Base-by-base conservation (phyloP, 1,140 invertebrate species). In the Alviniconcha marisindica region DNA sequence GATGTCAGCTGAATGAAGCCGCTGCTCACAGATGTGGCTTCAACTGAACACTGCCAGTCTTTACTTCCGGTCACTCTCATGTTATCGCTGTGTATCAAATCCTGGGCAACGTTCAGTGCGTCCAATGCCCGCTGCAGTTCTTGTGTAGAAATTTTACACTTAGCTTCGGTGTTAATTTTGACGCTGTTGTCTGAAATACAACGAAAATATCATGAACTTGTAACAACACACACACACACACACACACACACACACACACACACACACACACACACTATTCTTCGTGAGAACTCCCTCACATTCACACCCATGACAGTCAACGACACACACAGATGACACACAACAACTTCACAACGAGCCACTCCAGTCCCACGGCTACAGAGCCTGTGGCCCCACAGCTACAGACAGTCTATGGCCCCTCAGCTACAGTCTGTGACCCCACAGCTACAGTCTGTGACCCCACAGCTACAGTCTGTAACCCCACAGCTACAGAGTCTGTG, bases 21-120 rank as follows among this genome's bases (percentile, higher is more conserved):
- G 12, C 10, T 12, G 7, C 10, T 31, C 63, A 10, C 28, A 7
- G 28, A 10, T 2, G 28, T 12, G 24, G 31, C 5, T 31, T 66
- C 63, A n/a, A 66, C 63, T 66, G 63, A 66, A 33, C 63, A 33
- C 63, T 28, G n/a, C 63, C 63, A 66, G 63, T 28, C 24, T 28
- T 33, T 15, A 12, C 12, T 33, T 5, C 5, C 7, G 3, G 63
- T 33, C 15, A 66, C 31, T 14, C 7, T 33, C 31, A 18, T 28
- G 63, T 66, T 66, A 12, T 33, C 28, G 28, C 63, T 66, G 63
- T 66, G 28, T 0, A 66, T 24, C 63, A 66, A 33, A 33, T 66
- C 63, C 31, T 33, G 12, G 28, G n/a, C 63, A 15, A 5, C 31
- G 63, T 66, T 33, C 63, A 66, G 63, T 28, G n/a, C 33, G 28